These are phyloP conservation scores for Drosophila pruinosa DNA, from an alignment of 1,140 invertebrate species.

Conservation along the genomic window DNA sequence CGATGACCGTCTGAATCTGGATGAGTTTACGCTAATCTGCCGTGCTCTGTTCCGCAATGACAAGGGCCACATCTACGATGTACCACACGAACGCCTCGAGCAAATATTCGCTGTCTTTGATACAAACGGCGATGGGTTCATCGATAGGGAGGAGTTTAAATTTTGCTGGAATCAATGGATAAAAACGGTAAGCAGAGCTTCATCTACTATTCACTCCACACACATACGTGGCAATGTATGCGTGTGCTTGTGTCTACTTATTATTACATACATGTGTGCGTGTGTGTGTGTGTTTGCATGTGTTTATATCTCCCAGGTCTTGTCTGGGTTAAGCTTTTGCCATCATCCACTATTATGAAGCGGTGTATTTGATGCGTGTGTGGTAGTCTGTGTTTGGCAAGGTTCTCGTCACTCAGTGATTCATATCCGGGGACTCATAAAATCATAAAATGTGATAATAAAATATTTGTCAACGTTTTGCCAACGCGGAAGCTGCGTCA, in stretches of 20 bases:
- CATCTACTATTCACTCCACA: neutral
- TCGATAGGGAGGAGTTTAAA: slow-evolving; percentile 92
- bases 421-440: slow-evolving; percentile 80
- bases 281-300: neutral
- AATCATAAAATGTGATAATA: slow-evolving; percentile 81
- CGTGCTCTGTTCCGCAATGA: slow-evolving; percentile 93
- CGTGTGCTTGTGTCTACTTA: no score
- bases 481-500: slow-evolving; percentile 41
- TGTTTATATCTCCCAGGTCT: neutral
- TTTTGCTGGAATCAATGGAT: slow-evolving; percentile 94
- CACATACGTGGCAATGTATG: neutral
- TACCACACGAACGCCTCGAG: slow-evolving; percentile 88
- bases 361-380: slow-evolving; percentile 25
- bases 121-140: slow-evolving; percentile 89
- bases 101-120: slow-evolving; percentile 93
- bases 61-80: slow-evolving; percentile 91
- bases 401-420: slow-evolving; percentile 68
- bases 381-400: slow-evolving; percentile 40
- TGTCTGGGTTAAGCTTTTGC: slow-evolving; percentile 31
- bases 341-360: slow-evolving; percentile 57
- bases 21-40: slow-evolving; percentile 92
- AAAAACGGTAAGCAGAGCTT: slow-evolving; percentile 86
- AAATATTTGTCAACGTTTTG: slow-evolving; percentile 79
- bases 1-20: slow-evolving; percentile 90
- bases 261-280: no score